Conservation (phyloP, 2,888 invertebrate species). For the Oligia fasciuncula region DNA sequence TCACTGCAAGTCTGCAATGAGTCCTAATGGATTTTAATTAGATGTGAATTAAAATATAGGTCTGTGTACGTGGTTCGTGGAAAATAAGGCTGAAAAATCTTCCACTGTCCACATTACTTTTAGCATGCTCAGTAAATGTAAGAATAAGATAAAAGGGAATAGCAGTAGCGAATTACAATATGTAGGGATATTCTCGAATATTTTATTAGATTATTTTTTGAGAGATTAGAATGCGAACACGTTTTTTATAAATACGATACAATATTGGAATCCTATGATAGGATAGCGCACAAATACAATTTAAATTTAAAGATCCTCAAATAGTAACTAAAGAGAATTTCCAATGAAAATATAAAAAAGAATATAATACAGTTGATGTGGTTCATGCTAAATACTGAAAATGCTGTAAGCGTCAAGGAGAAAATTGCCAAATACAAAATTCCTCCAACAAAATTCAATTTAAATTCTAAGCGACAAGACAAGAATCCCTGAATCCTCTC, state of each 20-base stretch:
- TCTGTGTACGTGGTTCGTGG: constrained; percentile 1
- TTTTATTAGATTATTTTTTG: no score
- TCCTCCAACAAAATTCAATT: neutral
- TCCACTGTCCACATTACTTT: constrained; percentile 2
- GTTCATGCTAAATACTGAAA: neutral
- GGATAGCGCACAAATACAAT: neutral
- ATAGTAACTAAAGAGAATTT: neutral
- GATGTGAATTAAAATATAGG: constrained; percentile 35
- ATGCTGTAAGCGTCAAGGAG: neutral
- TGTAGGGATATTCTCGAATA: neutral
- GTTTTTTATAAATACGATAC: neutral
- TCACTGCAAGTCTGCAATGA: constrained; percentile 20
- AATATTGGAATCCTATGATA: neutral
- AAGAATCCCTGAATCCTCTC: neutral
- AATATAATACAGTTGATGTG: neutral
- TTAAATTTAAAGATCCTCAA: neutral
- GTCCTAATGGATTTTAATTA: constrained; percentile 45
- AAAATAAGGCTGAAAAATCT: constrained; percentile 5
- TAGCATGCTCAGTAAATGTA: neutral
- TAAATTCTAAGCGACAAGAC: constrained; percentile 4
- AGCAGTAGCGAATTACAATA: neutral
- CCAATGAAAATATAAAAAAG: neutral
- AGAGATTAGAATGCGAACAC: no score
- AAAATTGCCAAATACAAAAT: neutral
- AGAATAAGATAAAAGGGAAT: neutral